phyloP scores from a whole-genome alignment of 1,140 invertebrate species.

The Amphibalanus amphitrite region DNA sequence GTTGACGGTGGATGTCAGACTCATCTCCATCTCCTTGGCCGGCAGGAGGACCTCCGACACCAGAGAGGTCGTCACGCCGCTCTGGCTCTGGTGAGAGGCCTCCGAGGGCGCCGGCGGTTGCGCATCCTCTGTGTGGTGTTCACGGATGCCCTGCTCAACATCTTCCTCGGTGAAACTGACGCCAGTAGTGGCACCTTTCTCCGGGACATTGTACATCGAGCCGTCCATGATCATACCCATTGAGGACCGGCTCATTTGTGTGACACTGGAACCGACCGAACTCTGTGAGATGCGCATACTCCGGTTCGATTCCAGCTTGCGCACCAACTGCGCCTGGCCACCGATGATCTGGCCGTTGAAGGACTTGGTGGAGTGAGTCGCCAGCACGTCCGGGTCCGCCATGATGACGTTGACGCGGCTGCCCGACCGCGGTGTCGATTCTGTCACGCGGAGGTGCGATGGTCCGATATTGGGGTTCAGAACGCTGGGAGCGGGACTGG shows the following conservation, averaged over 20 bases:
- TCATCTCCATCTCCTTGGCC: too few species aligned
- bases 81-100: too few species aligned
- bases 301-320: neutral
- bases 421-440: neutral
- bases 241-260: neutral
- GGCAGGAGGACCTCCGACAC: too few species aligned
- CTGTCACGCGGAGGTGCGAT: neutral
- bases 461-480: neutral
- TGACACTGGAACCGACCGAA: neutral
- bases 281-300: neutral
- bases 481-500: neutral
- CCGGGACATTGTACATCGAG: neutral
- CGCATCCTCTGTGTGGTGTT: neutral
- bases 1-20: too few species aligned
- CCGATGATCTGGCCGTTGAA: neutral
- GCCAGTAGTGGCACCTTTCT: neutral
- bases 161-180: neutral
- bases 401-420: neutral
- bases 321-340: neutral
- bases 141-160: neutral
- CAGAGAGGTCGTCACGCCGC: too few species aligned
- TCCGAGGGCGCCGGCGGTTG: too few species aligned
- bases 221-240: neutral
- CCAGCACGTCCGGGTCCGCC: neutral
- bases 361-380: neutral